phyloP scores from a whole-genome alignment of 2,888 invertebrate species.

The Punctoribates punctum region DNA sequence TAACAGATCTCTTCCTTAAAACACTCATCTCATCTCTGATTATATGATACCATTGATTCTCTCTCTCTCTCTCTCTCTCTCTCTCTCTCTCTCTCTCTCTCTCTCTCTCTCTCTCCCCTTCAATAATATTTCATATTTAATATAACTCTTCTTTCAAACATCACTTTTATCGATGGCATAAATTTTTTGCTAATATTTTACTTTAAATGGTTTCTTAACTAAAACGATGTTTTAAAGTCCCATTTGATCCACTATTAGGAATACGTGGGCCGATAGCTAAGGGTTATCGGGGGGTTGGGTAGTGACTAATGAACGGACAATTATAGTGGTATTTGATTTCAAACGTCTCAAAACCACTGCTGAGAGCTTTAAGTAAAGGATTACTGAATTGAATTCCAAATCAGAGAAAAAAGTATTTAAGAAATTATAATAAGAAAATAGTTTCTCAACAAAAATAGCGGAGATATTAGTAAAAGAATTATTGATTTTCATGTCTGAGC shows the following conservation, averaged over 20 bases:
- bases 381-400: background rate
- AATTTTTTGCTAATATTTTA: background rate
- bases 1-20: background rate
- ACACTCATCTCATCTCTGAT: background rate
- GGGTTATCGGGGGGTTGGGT: background rate
- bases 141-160: background rate
- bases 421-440: background rate
- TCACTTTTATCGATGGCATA: constrained; percentile 28
- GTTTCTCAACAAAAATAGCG: too few species aligned
- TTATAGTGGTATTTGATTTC: constrained; percentile 31
- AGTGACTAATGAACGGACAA: constrained; percentile 28
- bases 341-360: background rate
- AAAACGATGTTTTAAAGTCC: too few species aligned
- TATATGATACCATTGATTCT: background rate
- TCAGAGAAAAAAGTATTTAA: background rate
- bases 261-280: constrained; percentile 7
- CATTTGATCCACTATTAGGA: too few species aligned
- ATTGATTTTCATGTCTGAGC: background rate
- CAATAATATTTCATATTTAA: background rate
- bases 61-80: background rate
- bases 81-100: background rate
- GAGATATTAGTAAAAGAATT: background rate
- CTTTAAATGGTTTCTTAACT: background rate
- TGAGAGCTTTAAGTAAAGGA: constrained; percentile 7
- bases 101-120: background rate